Conservation (phyloP, 1,140 invertebrate species). For the Leptonema lineaticorne region DNA sequence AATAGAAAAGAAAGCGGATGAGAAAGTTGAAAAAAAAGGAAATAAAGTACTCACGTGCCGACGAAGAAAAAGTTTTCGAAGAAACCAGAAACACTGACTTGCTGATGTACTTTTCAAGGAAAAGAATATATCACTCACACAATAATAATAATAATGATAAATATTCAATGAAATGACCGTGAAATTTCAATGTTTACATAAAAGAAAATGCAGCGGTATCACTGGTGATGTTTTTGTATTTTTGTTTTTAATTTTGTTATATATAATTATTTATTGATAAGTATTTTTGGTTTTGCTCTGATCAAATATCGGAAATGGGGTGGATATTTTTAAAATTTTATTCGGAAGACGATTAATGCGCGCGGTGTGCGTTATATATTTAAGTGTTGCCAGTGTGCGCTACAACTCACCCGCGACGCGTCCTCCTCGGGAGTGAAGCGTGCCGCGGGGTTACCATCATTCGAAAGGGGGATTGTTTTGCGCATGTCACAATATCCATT, state of each 20-base stretch:
- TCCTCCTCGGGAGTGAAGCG: not conserved
- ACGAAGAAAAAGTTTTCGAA: not conserved
- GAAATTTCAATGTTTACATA: not conserved
- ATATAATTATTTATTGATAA: not conserved
- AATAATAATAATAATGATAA: no score
- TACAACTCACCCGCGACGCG: not conserved
- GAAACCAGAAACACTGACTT: no score
- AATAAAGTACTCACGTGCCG: not conserved
- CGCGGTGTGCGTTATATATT: no score
- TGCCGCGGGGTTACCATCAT: not conserved
- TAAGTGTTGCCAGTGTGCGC: not conserved
- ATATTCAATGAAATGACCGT: no score
- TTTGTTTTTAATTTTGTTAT: no score
- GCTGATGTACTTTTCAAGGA: no score
- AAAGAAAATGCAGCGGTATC: not conserved
- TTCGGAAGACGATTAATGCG: no score
- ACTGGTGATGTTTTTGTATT: no score
- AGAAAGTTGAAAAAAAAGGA: not conserved
- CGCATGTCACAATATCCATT: conserved; percentile 5
- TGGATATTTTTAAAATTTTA: no score
- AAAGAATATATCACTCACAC: not conserved
- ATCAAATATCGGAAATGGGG: no score
- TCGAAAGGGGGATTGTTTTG: not conserved
- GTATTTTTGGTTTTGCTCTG: not conserved
- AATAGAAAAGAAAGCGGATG: no score